Evolutionary conservation across 1,140 invertebrate species (phyloP).

Genomic region (Portunus trituberculatus): DNA sequence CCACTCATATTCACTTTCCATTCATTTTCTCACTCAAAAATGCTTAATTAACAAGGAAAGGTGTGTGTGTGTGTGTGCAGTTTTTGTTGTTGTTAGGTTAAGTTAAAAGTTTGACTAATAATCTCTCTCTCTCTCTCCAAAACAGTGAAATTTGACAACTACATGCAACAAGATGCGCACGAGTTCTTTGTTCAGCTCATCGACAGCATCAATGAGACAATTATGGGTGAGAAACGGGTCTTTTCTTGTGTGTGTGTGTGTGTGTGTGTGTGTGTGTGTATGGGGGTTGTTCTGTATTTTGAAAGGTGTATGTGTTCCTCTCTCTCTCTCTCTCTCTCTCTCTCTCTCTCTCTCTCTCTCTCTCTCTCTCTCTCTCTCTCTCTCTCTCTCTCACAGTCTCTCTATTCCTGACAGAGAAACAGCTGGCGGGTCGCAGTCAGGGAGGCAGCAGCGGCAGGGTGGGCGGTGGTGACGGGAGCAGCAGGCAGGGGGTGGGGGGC

Average conservation of each 20-base stretch:
- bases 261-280: not conserved
- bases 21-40: no score
- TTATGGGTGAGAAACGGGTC: constrained; percentile 86
- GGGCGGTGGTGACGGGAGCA: constrained; percentile 51
- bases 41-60: no score
- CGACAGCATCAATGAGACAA: constrained; percentile 97
- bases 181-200: constrained; percentile 99
- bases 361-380: not conserved
- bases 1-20: no score
- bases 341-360: not conserved
- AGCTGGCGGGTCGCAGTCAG: constrained; percentile 64
- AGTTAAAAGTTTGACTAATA: no score
- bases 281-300: no score
- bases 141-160: constrained; percentile 93
- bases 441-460: constrained; percentile 48
- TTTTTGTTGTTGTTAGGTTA: no score
- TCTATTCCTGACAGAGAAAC: constrained; percentile 69
- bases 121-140: not conserved
- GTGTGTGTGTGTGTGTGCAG: constrained; percentile 81
- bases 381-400: not conserved
- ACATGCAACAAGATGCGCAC: constrained; percentile 99
- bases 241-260: not conserved
- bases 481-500: constrained; percentile 48
- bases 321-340: no score
- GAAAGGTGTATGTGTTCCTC: not conserved